Conservation (phyloP, 2,888 invertebrate genomes). For the Callosobruchus maculatus region DNA sequence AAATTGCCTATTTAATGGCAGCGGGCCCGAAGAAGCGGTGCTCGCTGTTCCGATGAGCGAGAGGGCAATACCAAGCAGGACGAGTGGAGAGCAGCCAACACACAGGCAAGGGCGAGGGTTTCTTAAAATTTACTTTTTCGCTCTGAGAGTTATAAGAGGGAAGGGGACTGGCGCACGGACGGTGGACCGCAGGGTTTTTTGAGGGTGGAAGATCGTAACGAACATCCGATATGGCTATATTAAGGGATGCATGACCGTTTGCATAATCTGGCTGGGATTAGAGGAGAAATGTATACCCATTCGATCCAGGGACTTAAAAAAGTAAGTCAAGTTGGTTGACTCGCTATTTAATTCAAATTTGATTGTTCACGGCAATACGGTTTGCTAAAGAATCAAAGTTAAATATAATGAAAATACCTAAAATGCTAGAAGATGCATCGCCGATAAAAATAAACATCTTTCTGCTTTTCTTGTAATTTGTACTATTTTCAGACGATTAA, state of each 20-base stretch:
- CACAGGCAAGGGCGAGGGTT: conserved; percentile 44
- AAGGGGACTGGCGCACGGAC: conserved; percentile 27
- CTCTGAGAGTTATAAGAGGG: conserved; percentile 51
- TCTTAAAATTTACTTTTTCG: conserved; percentile 52
- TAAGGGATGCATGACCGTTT: not conserved
- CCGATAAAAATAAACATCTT: no score
- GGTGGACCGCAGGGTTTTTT: conserved; percentile 5
- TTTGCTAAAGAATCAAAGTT: no score
- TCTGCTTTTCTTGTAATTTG: no score
- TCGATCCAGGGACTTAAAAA: no score
- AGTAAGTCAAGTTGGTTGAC: no score
- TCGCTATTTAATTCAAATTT: no score
- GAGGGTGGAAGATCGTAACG: not conserved
- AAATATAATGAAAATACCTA: no score
- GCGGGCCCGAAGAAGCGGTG: conserved; percentile 18
- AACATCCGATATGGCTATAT: not conserved
- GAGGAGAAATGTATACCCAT: not conserved
- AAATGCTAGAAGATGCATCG: no score
- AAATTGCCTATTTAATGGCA: conserved; percentile 51
- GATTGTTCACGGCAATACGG: no score
- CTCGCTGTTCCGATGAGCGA: conserved; percentile 23
- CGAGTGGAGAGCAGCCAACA: conserved; percentile 39
- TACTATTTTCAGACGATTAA: no score
- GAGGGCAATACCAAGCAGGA: conserved; percentile 33
- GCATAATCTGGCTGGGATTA: not conserved